Evolutionary conservation across 2,113 vertebrate species (phyloP), one percentile per base, ranked within the genome.

Genomic region (Cinclus cinclus): DNA sequence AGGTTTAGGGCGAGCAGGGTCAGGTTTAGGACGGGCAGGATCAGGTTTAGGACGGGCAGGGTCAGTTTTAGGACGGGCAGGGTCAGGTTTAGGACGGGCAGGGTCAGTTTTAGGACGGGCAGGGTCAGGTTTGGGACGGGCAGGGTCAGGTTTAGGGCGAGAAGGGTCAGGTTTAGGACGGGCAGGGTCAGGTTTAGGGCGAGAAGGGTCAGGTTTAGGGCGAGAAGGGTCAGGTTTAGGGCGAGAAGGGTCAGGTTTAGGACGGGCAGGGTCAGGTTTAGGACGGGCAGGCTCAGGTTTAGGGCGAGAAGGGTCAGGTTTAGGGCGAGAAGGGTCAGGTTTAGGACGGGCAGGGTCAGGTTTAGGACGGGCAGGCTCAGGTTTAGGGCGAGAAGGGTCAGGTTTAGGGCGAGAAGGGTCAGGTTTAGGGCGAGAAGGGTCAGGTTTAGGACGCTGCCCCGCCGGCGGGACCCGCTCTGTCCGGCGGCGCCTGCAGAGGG

Each of bases 401-500:
- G 35, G n/a, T n/a, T n/a, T n/a, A n/a, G n/a, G n/a, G n/a, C n/a
- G n/a, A n/a, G n/a, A n/a, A 4, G 18, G 22, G 1, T 2, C 0
- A 9, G 4, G 5, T 6, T 22, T 0, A 2, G 46, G 20, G 8
- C 35, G 35, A 8, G 35, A 7, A 37, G 35, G 35, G 35, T 37
- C 35, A 37, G 35, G 5, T 6, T 22, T 0, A 2, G 46, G 20
- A 37, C 35, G 35, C 35, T 37, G 35, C 35, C 35, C 35, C 35
- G 35, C 35, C 35, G 35, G 35, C 35, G 35, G 35, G 35, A 37
- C 35, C 35, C 35, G 35, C 35, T 37, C 35, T 37, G 8, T 4
- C 35, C 42, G 35, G 62, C 79, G 11, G n/a, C 2, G 50, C 97
- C 98, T 49, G 58, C 86, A 98, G 97, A 97, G 97, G 98, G 98